phyloP scores from a whole-genome alignment of 53 echinoderm and acorn worm genomes.

The Actinopyga echinites region DNA sequence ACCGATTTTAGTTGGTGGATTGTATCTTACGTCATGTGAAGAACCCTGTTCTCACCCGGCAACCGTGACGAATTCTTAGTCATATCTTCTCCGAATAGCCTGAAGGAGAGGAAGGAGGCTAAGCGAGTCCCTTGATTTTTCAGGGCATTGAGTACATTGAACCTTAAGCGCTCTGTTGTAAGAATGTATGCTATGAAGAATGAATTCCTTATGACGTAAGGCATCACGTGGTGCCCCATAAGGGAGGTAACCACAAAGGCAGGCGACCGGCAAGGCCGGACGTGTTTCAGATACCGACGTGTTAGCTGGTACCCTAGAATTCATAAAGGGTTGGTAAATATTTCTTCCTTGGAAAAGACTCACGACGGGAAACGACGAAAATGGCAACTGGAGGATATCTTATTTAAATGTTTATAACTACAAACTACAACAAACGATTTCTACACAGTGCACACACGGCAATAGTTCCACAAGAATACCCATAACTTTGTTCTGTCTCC shows the following conservation, averaged over 20 bases:
- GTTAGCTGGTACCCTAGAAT: too few species aligned
- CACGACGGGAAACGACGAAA: too few species aligned
- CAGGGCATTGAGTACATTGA: neutral
- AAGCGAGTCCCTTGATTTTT: too few species aligned
- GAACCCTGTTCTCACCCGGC: neutral
- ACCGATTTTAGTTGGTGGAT: neutral
- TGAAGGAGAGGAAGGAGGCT: neutral
- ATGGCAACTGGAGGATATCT: too few species aligned
- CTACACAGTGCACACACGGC: too few species aligned
- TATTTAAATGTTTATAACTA: too few species aligned
- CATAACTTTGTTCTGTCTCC: too few species aligned
- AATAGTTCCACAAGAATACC: too few species aligned
- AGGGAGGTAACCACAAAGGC: slow-evolving; percentile 24
- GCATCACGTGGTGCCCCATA: slow-evolving; percentile 24
- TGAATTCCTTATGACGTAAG: slow-evolving; percentile 35
- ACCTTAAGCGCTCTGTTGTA: neutral
- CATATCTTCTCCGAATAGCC: neutral
- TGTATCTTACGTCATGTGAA: neutral
- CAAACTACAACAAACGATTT: too few species aligned
- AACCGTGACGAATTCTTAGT: slow-evolving; percentile 9
- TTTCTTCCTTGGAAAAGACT: too few species aligned
- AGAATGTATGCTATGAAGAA: slow-evolving; percentile 30
- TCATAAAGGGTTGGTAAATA: too few species aligned
- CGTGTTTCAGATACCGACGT: slow-evolving; percentile 21
- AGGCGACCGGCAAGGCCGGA: slow-evolving; percentile 4